phyloP scores from a whole-genome alignment of 35 echinoderm and acorn worm species.

The Lytechinus pictus region DNA sequence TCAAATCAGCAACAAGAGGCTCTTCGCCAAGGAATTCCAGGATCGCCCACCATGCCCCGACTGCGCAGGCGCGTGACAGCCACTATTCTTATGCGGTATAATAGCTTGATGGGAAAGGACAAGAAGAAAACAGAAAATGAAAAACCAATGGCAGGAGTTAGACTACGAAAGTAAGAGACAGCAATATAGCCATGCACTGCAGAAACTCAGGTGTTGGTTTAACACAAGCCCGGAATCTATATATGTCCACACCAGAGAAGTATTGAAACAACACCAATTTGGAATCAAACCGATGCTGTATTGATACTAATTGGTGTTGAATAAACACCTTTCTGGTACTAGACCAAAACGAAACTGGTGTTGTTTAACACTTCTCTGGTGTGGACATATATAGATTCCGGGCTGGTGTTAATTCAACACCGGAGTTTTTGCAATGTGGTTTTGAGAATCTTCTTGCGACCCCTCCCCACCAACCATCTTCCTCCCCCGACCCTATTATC shows the following conservation, averaged over 20 bases:
- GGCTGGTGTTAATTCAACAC: too few species aligned
- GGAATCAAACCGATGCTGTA: background rate
- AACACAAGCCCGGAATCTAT: background rate
- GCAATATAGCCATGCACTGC: background rate
- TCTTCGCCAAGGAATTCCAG: background rate
- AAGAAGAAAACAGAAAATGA: slow-evolving; percentile 21
- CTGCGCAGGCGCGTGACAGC: slow-evolving; percentile 47
- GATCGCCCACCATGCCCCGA: slow-evolving; percentile 13
- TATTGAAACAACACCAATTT: too few species aligned
- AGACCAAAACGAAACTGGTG: too few species aligned
- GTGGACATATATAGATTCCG: too few species aligned
- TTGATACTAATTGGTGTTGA: too few species aligned
- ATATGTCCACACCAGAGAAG: too few species aligned
- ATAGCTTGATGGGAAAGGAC: slow-evolving; percentile 34
- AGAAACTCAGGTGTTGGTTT: background rate
- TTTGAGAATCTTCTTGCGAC: too few species aligned
- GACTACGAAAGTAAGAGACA: slow-evolving; percentile 14
- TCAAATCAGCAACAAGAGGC: slow-evolving; percentile 11
- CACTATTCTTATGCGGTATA: slow-evolving; percentile 34
- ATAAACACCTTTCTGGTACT: too few species aligned
- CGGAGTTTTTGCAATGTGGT: too few species aligned
- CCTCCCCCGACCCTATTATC: too few species aligned
- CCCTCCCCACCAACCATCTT: too few species aligned
- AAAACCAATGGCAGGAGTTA: slow-evolving; percentile 4
- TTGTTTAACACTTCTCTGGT: too few species aligned